Evolutionary conservation across 2,113 vertebrate genomes (phyloP), one percentile per base, ranked within the genome.

Genomic region (Perca fluviatilis): DNA sequence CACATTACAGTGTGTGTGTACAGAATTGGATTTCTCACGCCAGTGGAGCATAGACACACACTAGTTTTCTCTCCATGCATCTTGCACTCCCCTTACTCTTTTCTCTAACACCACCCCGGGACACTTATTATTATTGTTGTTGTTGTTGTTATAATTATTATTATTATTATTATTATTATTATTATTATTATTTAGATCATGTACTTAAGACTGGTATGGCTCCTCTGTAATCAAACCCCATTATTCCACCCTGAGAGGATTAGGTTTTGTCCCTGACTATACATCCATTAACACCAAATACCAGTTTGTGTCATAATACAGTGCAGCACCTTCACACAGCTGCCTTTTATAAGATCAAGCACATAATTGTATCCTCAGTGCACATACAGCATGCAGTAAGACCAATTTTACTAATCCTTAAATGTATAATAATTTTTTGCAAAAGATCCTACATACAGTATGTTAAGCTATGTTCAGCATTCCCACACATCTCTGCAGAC

Each of bases 191-290:
- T 78, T 75, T 75, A 78, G 3, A 30, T 19, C 19, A 46, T 50
- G 27, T 67, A 49, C 19, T 64, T 68, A 69, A 77, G 36, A 15
- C 67, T 69, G 16, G 19, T 67, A 54, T 62, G 56, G 49, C 56
- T 63, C 25, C 51, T 66, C 23, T 65, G 54, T 84, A 78, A 80
- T 92, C 12, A 86, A 56, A 74, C 27, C 18, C 64, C 54, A 77
- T 86, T 74, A 72, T 75, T 66, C 57, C 33, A 30, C 23, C 30
- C 9, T 9, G 33, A 77, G 46, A 60, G 18, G 72, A 80, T 49
- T 62, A 15, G 68, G 18, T 30, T 40, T 50, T 73, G 49, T 53
- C 27, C 18, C 73, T 47, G 19, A 77, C 70, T 77, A 53, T 63
- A 66, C 73, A 5, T 56, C 2, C 1, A 27, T 77, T 60, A 70